Conservation (phyloP, 2,888 invertebrate species). For the Eristalinus sepulchralis region DNA sequence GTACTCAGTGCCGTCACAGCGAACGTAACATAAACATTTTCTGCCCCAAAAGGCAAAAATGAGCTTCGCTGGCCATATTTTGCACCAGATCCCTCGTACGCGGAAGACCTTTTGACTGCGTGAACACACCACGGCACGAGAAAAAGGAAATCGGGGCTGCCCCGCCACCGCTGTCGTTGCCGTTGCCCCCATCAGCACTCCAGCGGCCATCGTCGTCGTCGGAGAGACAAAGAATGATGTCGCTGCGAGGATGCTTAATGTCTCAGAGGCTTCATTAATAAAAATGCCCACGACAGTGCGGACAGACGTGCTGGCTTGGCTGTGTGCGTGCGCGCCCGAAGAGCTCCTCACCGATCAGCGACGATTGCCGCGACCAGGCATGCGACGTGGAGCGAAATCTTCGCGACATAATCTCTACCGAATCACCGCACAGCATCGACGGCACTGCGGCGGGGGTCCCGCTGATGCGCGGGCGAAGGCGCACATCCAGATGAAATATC, state of each 20-base stretch:
- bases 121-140: conserved; percentile 48
- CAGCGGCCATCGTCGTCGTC: not conserved
- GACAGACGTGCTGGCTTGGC: not conserved
- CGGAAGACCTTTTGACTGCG: conserved; percentile 70
- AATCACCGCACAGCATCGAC: conserved; percentile 17
- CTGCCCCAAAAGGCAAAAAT: conserved; percentile 70
- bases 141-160: not conserved
- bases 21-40: conserved; percentile 68
- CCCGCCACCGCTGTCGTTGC: not conserved
- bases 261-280: conserved; percentile 69
- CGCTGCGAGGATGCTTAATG: conserved; percentile 68
- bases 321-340: not conserved
- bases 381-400: conserved; percentile 24
- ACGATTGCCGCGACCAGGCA: conserved; percentile 51
- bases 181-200: not conserved
- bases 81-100: conserved; percentile 66
- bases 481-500: conserved; percentile 62
- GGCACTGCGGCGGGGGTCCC: not conserved
- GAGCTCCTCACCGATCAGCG: not conserved
- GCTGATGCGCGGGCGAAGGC: conserved; percentile 26
- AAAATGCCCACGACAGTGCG: conserved; percentile 55
- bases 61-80: conserved; percentile 68
- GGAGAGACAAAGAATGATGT: conserved; percentile 60
- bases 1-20: conserved; percentile 50
- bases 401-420: conserved; percentile 63